Evolutionary conservation across 2,888 invertebrate genomes (phyloP), one percentile per base, ranked within the genome.

Genomic region (Tinea trinotella): DNA sequence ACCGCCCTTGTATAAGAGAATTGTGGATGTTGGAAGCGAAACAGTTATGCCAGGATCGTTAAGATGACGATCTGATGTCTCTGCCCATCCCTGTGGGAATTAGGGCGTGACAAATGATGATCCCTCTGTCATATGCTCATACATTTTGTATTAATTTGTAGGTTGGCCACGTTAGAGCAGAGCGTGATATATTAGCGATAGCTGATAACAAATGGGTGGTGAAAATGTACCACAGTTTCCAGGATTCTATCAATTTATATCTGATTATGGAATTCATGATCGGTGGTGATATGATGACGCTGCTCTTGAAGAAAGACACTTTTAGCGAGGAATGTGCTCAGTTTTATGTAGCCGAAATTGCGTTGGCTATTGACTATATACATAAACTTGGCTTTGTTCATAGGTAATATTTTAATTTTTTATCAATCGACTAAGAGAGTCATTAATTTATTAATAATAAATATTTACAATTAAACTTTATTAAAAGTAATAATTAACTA

Each of bases 181-280:
- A 99, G 80, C 90, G 99, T 58, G 99, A 99, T 81, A 95, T 99
- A 58, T 88, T 99, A 54, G 99, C 99, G 17, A 99, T 99, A 80
- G 99, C 99, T 0, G 99, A 99, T 81, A 99, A 99, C 76, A 97
- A 98, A 71, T 99, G 99, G 99, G 99, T 99, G 60, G 99, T 99
- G 58, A 99, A 98, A 87, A 99, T 99, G 99, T 99, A 97, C 88
- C 99, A 99, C 90, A 97, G 97, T 76, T 99, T 99, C 89, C 93
- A 99, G 88, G 99, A 99, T 85, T 94, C 97, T 49, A 94, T 97
- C 74, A 99, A 99, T 88, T 89, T 99, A 60, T 99, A 99, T 89
- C 91, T 99, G 68, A 99, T 99, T 70, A 99, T 99, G 99, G 99
- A 99, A 87, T 99, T 99, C 87, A 89, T 99, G 64, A 99, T 99